A percentile compares a stretch with the other conserved stretches of the same genome.
phyloP scores from a whole-genome alignment of 64 coral and sea anemone species.

The Montipora sp. region DNA sequence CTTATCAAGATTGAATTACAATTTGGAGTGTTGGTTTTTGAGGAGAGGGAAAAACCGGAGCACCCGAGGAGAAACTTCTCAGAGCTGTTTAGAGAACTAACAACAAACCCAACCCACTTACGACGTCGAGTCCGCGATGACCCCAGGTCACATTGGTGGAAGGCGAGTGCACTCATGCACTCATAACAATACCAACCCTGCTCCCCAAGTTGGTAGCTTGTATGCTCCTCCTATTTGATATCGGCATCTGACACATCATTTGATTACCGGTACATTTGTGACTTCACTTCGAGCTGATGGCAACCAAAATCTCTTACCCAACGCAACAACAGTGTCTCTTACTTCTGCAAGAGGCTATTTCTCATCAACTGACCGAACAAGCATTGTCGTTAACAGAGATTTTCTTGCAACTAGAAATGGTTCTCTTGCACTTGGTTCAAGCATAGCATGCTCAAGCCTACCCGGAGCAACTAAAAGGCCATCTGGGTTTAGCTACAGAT shows the following conservation, averaged over 20 bases:
- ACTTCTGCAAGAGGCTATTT: conserved; percentile 61
- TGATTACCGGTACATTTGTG: neutral
- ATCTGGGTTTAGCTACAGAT: conserved; percentile 32
- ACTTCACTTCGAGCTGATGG: conserved; percentile 31
- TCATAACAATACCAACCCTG: too few relatives aligned
- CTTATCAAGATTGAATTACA: too few relatives aligned
- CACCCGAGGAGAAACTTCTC: too few relatives aligned
- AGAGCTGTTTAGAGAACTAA: too few relatives aligned
- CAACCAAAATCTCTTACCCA: conserved; percentile 57
- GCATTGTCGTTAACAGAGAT: conserved; percentile 43
- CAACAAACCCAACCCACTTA: too few relatives aligned
- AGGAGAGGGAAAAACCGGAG: too few relatives aligned
- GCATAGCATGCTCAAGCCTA: conserved; percentile 37
- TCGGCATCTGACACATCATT: conserved; percentile 23
- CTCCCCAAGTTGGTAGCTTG: neutral
- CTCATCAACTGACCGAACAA: conserved; percentile 43
- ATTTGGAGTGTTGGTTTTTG: too few relatives aligned
- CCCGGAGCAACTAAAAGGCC: conserved; percentile 50
- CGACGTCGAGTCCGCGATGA: too few relatives aligned
- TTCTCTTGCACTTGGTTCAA: conserved; percentile 30
- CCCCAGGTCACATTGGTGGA: too few relatives aligned
- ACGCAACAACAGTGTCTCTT: conserved; percentile 49
- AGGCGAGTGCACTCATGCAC: too few relatives aligned
- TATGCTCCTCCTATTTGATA: conserved; percentile 43
- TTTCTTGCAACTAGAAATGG: conserved; percentile 44